Base-by-base conservation (phyloP, 2,888 invertebrate genomes). In the Volucella inanis region DNA sequence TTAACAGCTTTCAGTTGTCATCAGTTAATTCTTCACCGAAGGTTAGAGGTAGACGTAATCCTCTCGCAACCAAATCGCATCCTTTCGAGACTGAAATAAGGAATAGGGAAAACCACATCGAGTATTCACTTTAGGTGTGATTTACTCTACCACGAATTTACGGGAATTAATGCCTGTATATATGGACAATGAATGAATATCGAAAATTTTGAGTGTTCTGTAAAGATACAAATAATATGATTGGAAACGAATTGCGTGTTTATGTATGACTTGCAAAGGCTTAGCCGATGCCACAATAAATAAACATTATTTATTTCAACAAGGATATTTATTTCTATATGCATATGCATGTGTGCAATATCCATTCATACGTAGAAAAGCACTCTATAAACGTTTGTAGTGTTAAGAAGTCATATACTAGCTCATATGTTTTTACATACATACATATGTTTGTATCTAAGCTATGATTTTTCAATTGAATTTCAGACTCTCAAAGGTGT, bases 61-160 rank as follows among this genome's bases (percentile, higher is more conserved):
- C 49, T 31, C 59, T 54, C 54, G 18, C 31, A 31, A 31, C 31
- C 31, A 78, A 43, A 79, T 65, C 57, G 52, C 18, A 31, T 59
- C 39, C 41, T 43, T 41, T 18, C 41, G 41, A 39, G 10, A 61
- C 15, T 12, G 22, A 45, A 52, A 22, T 52, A 70, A 68, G 43
- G 10, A 49, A 15, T 31, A 43, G 39, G 50, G 31, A 45, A 45
- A 38, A 70, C 59, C 68, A 62, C 55, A 55, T 8, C 71, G 71
- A 85, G 76, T 80, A 85, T 65, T 71, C 80, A 71, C 75, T 79
- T 75, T 70, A 18, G 54, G 22, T 52, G 64, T 85, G 84, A 85
- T 85, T 85, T 85, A 85, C 47, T 74, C n/a, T 39, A 4, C 39
- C 6, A 12, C 41, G 54, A 80, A 76, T 85, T 80, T 76, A 85